Conservation (phyloP, 2,797 vertebrate species). For the Orientallactaga sibirica region DNA sequence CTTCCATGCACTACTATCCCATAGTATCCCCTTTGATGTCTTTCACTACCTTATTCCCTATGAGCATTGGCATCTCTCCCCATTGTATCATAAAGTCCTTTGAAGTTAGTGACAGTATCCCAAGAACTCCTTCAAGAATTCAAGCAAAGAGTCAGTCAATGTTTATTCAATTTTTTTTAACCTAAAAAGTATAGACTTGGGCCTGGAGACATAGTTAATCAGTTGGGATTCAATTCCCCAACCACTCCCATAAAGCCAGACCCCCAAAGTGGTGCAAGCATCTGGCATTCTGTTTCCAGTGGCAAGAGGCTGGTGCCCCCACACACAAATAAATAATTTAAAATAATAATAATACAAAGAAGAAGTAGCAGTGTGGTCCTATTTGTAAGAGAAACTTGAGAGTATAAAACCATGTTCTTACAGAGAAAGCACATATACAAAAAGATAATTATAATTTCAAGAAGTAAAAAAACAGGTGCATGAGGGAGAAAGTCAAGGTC, state of each 20-base stretch:
- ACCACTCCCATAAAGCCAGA: too few species aligned
- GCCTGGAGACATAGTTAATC: too few species aligned
- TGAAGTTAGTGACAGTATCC: not conserved
- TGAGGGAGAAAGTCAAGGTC: constrained; percentile 52
- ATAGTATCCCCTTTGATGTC: not conserved
- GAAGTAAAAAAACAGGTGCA: not conserved
- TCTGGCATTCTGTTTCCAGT: too few species aligned
- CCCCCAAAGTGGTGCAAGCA: too few species aligned
- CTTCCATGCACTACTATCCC: not conserved
- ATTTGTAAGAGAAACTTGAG: constrained; percentile 13
- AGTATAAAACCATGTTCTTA: not conserved
- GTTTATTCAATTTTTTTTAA: constrained; percentile 16
- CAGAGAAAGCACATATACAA: constrained; percentile 14
- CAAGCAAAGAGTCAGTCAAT: not conserved
- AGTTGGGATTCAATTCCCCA: too few species aligned
- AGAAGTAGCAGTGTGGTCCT: not conserved
- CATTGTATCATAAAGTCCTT: not conserved
- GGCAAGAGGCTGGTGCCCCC: too few species aligned
- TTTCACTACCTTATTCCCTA: constrained; percentile 8
- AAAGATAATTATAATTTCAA: constrained; percentile 30
- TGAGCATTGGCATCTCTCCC: not conserved
- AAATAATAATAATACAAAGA: too few species aligned
- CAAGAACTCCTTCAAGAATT: not conserved
- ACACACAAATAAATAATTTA: too few species aligned
- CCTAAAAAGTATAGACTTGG: not conserved